Percentiles rank a stretch among this genome's conserved stretches.
phyloP scores from a whole-genome alignment of 2,113 vertebrate species.

The Lanius ludovicianus region DNA sequence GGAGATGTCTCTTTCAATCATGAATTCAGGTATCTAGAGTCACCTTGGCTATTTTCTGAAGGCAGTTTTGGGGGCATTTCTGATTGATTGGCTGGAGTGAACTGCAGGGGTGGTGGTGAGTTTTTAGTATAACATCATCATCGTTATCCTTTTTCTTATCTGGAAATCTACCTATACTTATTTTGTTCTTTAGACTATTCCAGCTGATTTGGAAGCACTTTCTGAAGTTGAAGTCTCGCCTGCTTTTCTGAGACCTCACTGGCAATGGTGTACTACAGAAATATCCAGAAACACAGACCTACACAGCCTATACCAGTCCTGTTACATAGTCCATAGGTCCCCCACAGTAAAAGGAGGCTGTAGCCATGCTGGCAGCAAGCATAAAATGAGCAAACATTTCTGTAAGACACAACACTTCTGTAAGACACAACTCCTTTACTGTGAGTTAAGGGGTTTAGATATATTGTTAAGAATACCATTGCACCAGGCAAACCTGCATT shows the following conservation, averaged over 20 bases:
- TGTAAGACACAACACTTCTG: not conserved
- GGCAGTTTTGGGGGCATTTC: not conserved
- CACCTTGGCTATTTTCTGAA: not conserved
- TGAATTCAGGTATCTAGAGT: not conserved
- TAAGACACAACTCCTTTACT: not conserved
- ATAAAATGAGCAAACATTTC: not conserved
- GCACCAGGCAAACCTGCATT: not conserved
- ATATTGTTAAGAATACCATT: not conserved
- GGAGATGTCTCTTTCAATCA: not conserved
- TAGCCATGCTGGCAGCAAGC: not conserved
- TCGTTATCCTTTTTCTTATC: fast-evolving
- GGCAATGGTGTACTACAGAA: not conserved
- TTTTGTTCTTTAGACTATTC: not conserved
- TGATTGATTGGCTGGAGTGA: not conserved
- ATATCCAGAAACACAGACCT: not conserved
- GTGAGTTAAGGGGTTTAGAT: not conserved
- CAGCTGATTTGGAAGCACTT: not conserved
- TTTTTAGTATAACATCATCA: not conserved
- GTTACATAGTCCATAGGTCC: not conserved
- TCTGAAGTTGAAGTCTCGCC: not conserved
- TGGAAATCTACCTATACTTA: not conserved
- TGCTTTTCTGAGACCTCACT: not conserved
- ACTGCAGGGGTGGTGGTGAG: fast-evolving
- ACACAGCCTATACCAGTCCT: too few relatives aligned
- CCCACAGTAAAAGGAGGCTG: not conserved